These are phyloP conservation scores for Tachyglossus aculeatus DNA, from an alignment of 2,797 vertebrate species.

Conservation along the genomic window DNA sequence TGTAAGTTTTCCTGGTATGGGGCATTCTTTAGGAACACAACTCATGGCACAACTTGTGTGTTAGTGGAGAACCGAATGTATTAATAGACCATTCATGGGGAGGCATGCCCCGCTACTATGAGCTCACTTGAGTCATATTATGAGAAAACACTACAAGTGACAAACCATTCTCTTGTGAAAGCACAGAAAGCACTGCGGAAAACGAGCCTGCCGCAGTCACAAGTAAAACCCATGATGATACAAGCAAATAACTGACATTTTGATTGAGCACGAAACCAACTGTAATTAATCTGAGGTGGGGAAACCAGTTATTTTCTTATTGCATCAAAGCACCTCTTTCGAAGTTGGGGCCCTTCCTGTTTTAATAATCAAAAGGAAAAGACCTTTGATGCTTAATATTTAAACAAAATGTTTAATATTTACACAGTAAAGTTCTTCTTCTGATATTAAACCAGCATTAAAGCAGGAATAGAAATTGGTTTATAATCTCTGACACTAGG, in stretches of 20 bases:
- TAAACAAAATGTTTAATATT: constrained; percentile 71
- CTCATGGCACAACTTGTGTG: too few species aligned
- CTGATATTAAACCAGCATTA: constrained; percentile 64
- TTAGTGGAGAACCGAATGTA: too few species aligned
- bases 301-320: constrained; percentile 55
- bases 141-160: constrained; percentile 27
- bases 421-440: constrained; percentile 66
- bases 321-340: constrained; percentile 54
- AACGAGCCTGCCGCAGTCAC: constrained; percentile 26
- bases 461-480: constrained; percentile 55
- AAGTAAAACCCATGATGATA: constrained; percentile 45
- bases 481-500: constrained; percentile 58
- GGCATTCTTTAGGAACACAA: too few species aligned
- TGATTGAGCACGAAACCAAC: constrained; percentile 44
- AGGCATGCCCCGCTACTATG: too few species aligned
- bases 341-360: constrained; percentile 55
- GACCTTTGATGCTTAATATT: constrained; percentile 63
- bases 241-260: constrained; percentile 60
- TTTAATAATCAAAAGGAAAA: constrained; percentile 67
- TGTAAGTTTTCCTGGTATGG: too few species aligned
- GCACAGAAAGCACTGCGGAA: constrained; percentile 42
- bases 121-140: background rate
- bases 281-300: constrained; percentile 55
- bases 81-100: too few species aligned
- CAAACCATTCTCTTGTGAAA: constrained; percentile 31